phyloP scores from a whole-genome alignment of 2,797 vertebrate genomes.

The Hephaestus fuliginosus region DNA sequence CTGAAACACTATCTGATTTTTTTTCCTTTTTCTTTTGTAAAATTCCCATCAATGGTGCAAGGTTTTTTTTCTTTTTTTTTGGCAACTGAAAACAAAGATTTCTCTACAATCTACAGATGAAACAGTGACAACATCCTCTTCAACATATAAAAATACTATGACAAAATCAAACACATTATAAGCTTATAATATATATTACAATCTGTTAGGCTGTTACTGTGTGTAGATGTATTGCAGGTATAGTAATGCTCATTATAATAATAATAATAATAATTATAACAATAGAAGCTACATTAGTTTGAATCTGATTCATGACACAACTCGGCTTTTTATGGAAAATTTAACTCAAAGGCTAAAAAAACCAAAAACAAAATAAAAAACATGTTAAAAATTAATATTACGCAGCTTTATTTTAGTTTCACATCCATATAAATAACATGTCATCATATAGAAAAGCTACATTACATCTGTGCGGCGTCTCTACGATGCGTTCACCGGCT shows the following conservation, averaged over 20 bases:
- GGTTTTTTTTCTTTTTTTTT: slow-evolving; percentile 1
- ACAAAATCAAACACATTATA: slow-evolving; percentile 87
- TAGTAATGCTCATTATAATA: slow-evolving; percentile 20
- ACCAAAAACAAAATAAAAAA: slow-evolving; percentile 27
- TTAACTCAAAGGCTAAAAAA: slow-evolving; percentile 26
- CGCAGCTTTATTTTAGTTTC: slow-evolving; percentile 64
- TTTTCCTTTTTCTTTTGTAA: slow-evolving; percentile 7
- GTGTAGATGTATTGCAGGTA: slow-evolving; percentile 74
- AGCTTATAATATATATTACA: slow-evolving; percentile 90
- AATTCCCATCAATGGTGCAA: slow-evolving; percentile 23
- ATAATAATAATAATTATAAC: slow-evolving; percentile 2
- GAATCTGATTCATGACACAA: slow-evolving; percentile 72
- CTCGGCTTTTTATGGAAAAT: slow-evolving; percentile 9
- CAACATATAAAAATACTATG: slow-evolving; percentile 79
- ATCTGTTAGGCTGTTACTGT: slow-evolving; percentile 89
- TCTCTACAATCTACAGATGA: slow-evolving; percentile 59
- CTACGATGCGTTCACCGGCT: slow-evolving; percentile 50
- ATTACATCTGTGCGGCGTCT: slow-evolving; percentile 33
- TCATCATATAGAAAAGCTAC: slow-evolving; percentile 63
- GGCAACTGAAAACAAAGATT: slow-evolving; percentile 44
- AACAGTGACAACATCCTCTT: slow-evolving; percentile 51
- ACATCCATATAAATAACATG: slow-evolving; percentile 72
- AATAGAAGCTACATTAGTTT: slow-evolving; percentile 87
- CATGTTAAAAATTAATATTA: slow-evolving; percentile 67
- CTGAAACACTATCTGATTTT: slow-evolving; percentile 5